phyloP scores from a whole-genome alignment of 2,113 vertebrate species.

The Ptychochromis oligacanthus region DNA sequence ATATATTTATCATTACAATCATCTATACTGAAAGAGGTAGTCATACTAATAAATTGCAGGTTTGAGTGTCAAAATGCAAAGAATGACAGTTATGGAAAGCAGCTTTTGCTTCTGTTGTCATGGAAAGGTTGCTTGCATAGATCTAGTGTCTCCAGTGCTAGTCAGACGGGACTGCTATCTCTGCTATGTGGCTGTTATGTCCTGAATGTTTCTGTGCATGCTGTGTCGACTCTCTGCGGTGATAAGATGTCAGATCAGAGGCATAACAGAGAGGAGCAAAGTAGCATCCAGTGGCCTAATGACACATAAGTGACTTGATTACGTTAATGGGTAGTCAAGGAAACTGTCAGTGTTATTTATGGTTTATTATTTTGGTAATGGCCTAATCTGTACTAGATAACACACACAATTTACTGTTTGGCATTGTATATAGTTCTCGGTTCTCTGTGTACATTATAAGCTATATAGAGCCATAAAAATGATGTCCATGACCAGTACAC shows the following conservation, averaged over 20 bases:
- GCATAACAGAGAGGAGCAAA: conserved; percentile 12
- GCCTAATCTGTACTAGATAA: neutral
- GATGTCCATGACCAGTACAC: neutral
- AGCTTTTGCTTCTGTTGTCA: neutral
- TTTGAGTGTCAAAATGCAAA: neutral
- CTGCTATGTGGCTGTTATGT: conserved; percentile 43
- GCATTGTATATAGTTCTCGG: neutral
- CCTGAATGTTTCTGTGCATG: conserved; percentile 34
- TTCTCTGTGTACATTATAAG: neutral
- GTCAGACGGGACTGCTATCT: conserved; percentile 17
- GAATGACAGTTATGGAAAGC: neutral
- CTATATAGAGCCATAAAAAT: neutral
- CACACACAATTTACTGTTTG: neutral
- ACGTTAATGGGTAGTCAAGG: neutral
- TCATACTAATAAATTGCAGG: neutral
- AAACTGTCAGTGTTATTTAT: neutral
- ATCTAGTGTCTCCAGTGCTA: neutral
- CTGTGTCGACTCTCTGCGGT: neutral
- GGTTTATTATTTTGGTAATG: neutral
- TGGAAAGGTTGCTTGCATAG: neutral
- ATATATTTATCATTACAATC: neutral
- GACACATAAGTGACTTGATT: neutral
- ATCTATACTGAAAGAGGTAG: neutral
- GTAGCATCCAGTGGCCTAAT: neutral
- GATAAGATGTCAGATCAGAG: conserved; percentile 31